Evolutionary conservation across 64 coral and sea anemone genomes (phyloP), one percentile per base, ranked within the genome.

Genomic region (Montipora cactus): DNA sequence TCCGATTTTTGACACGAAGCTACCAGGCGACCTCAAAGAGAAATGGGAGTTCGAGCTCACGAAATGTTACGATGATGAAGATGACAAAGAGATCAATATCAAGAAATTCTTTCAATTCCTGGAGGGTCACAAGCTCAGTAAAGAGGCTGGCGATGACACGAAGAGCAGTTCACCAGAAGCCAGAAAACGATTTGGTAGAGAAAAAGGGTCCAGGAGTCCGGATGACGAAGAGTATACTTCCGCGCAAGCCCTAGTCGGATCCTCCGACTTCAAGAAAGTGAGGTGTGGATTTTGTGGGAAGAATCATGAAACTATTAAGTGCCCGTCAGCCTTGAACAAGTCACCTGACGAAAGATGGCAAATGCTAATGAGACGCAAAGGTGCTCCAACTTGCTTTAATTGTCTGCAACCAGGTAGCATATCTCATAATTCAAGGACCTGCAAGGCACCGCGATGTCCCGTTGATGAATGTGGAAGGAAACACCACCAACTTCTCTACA

Each of bases 1-100:
- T 45, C 88, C 88, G 15, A 79, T 90, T 13, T 78, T 79, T 22
- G 75, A 90, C 12, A 66, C 18, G 19, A 90, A 79, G 59, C 49
- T 90, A 51, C 76, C 88, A 14, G 10, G 46, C 18, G 62, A 90
- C 14, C 75, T 90, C 59, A 16, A 77, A 61, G 50, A 62, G 67
- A 53, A 81, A 90, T 61, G 79, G 88, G 61, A 90, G 58, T 77
- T 80, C 13, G 88, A 90, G 77, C 88, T 90, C 44, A 64, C 88
- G 1, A 70, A 52, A 22, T 55, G 52, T 75, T 44, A 80, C 23
- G 55, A 47, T 66, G 88, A 90, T 14, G 37, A 59, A 52, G 45
- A 90, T 45, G 76, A 90, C 57, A 74, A 51, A 4, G 72, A 49
- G 11, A 28, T 89, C 10, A 59, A 74, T 21, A 90, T 90, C 55